Percentiles rank a stretch among this genome's conserved stretches.
These are phyloP conservation scores for Sinocyclocheilus anophthalmus DNA, from an alignment of 2,113 vertebrate genomes.

Conservation along the genomic window DNA sequence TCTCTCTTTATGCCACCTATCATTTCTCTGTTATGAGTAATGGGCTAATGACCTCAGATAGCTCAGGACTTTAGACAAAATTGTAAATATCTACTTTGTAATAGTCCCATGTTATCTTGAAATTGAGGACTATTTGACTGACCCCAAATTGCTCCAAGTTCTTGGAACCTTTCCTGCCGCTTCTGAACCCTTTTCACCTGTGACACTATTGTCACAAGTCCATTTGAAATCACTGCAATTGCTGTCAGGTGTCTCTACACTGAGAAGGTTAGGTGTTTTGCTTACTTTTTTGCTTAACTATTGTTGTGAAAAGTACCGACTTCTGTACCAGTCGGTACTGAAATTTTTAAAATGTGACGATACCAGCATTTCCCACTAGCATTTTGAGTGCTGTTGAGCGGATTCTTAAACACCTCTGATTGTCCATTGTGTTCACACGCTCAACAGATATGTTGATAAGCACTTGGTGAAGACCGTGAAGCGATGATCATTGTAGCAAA, in stretches of 20 bases:
- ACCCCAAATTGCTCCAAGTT: conserved; percentile 4
- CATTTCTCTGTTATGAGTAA: conserved; percentile 39
- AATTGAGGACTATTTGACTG: conserved; percentile 25
- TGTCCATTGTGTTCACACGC: no score
- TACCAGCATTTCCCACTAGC: no score
- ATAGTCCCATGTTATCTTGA: conserved; percentile 42
- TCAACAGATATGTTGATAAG: no score
- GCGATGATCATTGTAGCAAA: no score
- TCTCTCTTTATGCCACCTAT: conserved; percentile 45
- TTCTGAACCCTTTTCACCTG: conserved; percentile 18
- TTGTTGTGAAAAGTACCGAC: no score
- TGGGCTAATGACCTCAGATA: conserved; percentile 49
- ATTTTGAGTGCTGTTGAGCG: no score
- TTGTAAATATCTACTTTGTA: conserved; percentile 33
- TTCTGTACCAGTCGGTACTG: no score
- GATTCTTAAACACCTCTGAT: no score
- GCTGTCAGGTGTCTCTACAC: neutral
- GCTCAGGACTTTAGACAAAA: conserved; percentile 34
- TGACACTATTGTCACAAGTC: neutral
- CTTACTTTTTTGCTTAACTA: conserved; percentile 4
- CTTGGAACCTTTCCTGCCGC: neutral
- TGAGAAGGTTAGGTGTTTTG: neutral
- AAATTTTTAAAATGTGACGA: no score
- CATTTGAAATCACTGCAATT: neutral
- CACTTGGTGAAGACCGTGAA: no score